A percentile compares a stretch with the other conserved stretches of the same genome.
Conservation (phyloP, 2,113 vertebrate genomes). For the Xerus inauris region DNA sequence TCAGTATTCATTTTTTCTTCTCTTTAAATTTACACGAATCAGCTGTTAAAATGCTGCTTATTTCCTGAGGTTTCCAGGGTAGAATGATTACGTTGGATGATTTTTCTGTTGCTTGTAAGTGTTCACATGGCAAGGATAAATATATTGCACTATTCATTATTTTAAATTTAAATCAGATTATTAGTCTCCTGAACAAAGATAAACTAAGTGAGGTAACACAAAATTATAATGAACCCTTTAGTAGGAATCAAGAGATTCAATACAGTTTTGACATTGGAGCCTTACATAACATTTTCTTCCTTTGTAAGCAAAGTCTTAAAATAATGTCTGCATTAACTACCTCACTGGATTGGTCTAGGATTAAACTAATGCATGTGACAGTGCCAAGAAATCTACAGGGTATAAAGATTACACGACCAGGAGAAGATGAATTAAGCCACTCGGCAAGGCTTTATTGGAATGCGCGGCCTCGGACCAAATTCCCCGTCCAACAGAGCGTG, state of each 20-base stretch:
- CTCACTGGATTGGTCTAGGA: background rate
- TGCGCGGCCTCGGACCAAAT: no score
- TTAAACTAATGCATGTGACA: background rate
- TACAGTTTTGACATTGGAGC: background rate
- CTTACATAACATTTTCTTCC: background rate
- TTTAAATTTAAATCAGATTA: background rate
- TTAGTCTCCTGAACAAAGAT: background rate
- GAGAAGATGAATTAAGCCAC: no score
- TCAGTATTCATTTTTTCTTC: background rate
- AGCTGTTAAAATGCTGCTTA: background rate
- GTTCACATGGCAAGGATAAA: background rate
- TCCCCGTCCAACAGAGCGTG: no score
- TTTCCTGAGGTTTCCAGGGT: background rate
- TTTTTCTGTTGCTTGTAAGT: background rate
- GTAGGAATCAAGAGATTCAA: background rate
- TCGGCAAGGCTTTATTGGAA: no score
- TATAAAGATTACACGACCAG: no score
- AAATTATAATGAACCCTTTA: background rate
- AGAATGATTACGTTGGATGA: background rate
- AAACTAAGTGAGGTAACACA: background rate
- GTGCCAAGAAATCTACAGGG: background rate
- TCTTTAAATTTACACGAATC: background rate
- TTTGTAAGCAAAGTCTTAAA: background rate
- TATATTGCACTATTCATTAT: background rate
- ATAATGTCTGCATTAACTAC: background rate